Evolutionary conservation across 1,140 invertebrate species (phyloP).

Genomic region (Drosophila punjabiensis): DNA sequence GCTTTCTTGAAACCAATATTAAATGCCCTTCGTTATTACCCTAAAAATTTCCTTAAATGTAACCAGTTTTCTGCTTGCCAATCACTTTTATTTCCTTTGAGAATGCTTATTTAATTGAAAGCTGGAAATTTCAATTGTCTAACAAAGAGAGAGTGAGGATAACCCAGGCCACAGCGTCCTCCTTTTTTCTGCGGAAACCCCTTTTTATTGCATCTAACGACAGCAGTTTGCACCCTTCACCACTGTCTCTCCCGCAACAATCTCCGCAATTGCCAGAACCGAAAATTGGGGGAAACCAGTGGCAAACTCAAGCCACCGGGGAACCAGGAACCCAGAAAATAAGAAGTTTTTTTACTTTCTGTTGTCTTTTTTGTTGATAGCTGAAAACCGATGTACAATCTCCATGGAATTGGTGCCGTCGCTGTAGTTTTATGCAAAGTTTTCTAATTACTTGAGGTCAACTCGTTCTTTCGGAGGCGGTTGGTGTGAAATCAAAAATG

Average conservation of each 20-base stretch:
- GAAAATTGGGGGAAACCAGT: constrained; percentile 25
- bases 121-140: constrained; percentile 24
- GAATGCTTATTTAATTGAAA: constrained; percentile 20
- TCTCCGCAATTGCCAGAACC: constrained; percentile 29
- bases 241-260: constrained; percentile 22
- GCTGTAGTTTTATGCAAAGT: constrained; percentile 30
- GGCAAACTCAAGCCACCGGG: constrained; percentile 11
- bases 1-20: neutral
- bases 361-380: constrained; percentile 22
- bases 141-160: constrained; percentile 18
- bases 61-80: constrained; percentile 1
- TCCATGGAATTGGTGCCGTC: constrained; percentile 26
- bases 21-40: neutral
- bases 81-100: neutral
- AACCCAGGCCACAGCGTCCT: neutral
- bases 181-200: neutral
- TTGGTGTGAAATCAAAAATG: constrained; percentile 41
- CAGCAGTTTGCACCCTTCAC: constrained; percentile 53
- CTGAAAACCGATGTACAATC: constrained; percentile 31
- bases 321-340: neutral
- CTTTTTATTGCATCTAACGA: constrained; percentile 44
- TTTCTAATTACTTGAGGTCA: constrained; percentile 68
- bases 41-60: neutral
- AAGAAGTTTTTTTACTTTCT: constrained; percentile 40
- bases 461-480: constrained; percentile 16